Conservation (phyloP, 2,797 vertebrate genomes). For the Heliangelus exortis region DNA sequence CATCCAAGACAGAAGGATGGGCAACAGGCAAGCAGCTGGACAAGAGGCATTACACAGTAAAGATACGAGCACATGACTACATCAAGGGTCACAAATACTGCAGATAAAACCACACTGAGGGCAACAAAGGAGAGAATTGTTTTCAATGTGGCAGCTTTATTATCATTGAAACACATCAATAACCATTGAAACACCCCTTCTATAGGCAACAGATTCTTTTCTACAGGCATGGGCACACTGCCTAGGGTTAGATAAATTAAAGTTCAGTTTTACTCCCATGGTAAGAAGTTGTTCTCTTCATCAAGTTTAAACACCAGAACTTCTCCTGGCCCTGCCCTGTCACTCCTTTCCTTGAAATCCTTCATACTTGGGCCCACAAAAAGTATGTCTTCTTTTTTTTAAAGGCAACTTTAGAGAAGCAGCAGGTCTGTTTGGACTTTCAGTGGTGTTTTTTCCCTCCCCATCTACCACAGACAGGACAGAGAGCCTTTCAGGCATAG, state of each 20-base stretch:
- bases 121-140: neutral
- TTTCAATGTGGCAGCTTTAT: neutral
- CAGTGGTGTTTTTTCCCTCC: neutral
- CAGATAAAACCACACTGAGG: neutral
- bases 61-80: neutral
- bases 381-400: neutral
- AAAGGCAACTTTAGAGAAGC: neutral
- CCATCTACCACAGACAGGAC: neutral
- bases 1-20: neutral
- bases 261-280: neutral
- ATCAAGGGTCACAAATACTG: neutral
- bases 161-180: neutral
- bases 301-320: neutral
- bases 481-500: neutral
- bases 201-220: neutral
- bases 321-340: neutral
- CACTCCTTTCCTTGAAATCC: neutral
- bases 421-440: neutral
- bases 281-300: neutral
- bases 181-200: neutral
- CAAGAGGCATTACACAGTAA: neutral
- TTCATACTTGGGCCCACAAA: neutral
- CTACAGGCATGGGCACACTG: fast-evolving
- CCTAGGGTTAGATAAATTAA: neutral
- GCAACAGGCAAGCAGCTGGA: neutral